phyloP scores from a whole-genome alignment of 2,797 vertebrate genomes.

The Xiphophorus birchmanni region DNA sequence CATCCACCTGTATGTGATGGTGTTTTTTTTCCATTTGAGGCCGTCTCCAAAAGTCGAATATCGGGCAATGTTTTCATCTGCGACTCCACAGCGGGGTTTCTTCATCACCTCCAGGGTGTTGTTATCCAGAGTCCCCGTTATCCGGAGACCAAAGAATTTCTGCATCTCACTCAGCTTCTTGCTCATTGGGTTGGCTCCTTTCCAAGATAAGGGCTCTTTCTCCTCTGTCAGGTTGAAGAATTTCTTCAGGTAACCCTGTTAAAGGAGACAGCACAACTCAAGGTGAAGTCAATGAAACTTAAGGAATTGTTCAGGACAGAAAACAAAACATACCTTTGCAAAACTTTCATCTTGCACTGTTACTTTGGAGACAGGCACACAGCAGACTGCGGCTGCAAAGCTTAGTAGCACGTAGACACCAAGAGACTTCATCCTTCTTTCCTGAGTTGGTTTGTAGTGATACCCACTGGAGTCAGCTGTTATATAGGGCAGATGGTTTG shows the following conservation, averaged over 20 bases:
- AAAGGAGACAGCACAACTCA: neutral
- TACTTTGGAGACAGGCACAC: slow-evolving; percentile 37
- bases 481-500: slow-evolving; percentile 45
- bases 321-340: slow-evolving; percentile 65
- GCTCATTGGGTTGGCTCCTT: slow-evolving; percentile 28
- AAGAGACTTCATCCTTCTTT: slow-evolving; percentile 61
- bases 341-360: slow-evolving; percentile 45
- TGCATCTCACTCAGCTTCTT: slow-evolving; percentile 90
- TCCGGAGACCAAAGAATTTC: slow-evolving; percentile 72
- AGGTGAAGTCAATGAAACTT: neutral
- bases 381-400: slow-evolving; percentile 47
- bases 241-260: slow-evolving; percentile 85
- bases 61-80: slow-evolving; percentile 3
- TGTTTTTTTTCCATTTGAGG: slow-evolving; percentile 10
- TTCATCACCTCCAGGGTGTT: slow-evolving; percentile 24
- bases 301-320: neutral
- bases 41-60: slow-evolving; percentile 13
- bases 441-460: slow-evolving; percentile 5
- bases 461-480: slow-evolving; percentile 18
- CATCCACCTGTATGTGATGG: slow-evolving; percentile 18
- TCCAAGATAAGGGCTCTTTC: neutral
- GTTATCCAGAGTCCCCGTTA: slow-evolving; percentile 13
- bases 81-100: slow-evolving; percentile 27
- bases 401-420: slow-evolving; percentile 52
- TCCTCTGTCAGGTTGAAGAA: slow-evolving; percentile 82